Conservation (phyloP, 2,113 vertebrate species). For the Thunnus thynnus region DNA sequence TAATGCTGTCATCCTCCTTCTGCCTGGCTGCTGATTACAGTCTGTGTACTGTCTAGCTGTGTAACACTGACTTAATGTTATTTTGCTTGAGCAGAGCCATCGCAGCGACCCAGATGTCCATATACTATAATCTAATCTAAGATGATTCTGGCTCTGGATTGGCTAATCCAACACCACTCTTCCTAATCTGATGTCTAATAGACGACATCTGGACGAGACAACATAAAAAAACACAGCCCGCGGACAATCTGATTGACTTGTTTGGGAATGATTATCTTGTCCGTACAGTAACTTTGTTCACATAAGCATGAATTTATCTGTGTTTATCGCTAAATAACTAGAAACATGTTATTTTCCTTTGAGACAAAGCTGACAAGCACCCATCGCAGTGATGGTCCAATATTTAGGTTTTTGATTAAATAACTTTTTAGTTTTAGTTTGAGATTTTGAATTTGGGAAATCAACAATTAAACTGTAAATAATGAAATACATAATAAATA, state of each 20-base stretch:
- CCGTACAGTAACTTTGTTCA: slow-evolving; percentile 62
- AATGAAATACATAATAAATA: slow-evolving; percentile 57
- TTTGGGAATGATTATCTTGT: slow-evolving; percentile 66
- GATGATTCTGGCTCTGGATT: slow-evolving; percentile 75
- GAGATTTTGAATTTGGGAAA: neutral
- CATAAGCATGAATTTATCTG: slow-evolving; percentile 47
- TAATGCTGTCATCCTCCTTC: slow-evolving; percentile 69
- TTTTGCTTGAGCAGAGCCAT: slow-evolving; percentile 69
- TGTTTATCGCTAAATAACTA: slow-evolving; percentile 48
- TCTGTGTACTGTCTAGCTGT: slow-evolving; percentile 74
- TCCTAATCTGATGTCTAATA: slow-evolving; percentile 78
- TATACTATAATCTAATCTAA: slow-evolving; percentile 82
- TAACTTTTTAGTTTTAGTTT: slow-evolving; percentile 12
- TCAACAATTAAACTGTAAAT: slow-evolving; percentile 44
- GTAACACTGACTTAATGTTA: slow-evolving; percentile 78
- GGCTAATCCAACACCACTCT: slow-evolving; percentile 81
- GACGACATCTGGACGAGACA: slow-evolving; percentile 73
- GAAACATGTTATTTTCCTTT: slow-evolving; percentile 33
- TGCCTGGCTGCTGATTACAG: slow-evolving; percentile 70
- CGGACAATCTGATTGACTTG: slow-evolving; percentile 73
- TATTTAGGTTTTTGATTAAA: slow-evolving; percentile 13
- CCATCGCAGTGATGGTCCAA: neutral
- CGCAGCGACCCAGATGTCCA: slow-evolving; percentile 78
- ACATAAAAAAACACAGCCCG: slow-evolving; percentile 41
- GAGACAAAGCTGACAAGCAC: slow-evolving; percentile 31